Evolutionary conservation across 2,113 vertebrate genomes (phyloP).

Genomic region (Hemiscyllium ocellatum): DNA sequence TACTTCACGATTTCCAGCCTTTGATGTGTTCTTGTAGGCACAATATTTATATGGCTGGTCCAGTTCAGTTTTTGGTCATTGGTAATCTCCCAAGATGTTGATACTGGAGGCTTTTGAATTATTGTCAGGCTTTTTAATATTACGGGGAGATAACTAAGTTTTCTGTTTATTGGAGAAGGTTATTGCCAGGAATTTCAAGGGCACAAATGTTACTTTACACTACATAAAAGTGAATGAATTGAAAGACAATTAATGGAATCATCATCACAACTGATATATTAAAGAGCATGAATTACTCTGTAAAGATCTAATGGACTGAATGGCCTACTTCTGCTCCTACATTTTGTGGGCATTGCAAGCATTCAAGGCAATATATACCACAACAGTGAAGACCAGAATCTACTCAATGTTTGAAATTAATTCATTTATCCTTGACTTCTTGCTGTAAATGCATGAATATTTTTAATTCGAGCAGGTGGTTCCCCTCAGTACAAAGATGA

Average conservation of each 20-base stretch:
- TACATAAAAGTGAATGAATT: not conserved
- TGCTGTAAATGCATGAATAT: not conserved
- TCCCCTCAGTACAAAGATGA: not conserved
- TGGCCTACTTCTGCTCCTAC: too few relatives aligned
- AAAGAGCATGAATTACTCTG: not conserved
- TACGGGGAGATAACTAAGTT: too few relatives aligned
- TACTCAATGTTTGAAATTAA: not conserved
- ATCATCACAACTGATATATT: not conserved
- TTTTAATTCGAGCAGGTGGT: not conserved
- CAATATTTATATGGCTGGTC: too few relatives aligned
- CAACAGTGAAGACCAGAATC: not conserved
- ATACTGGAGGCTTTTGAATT: too few relatives aligned
- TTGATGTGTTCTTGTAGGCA: too few relatives aligned
- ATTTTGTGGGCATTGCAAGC: not conserved
- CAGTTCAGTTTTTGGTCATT: too few relatives aligned
- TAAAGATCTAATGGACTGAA: not conserved
- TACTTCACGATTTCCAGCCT: too few relatives aligned
- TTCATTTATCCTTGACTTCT: not conserved
- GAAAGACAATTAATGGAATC: not conserved
- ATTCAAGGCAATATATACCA: not conserved
- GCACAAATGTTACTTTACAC: not conserved
- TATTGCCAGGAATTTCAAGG: too few relatives aligned
- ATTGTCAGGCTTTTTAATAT: too few relatives aligned
- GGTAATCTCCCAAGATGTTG: too few relatives aligned
- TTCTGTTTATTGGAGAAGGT: too few relatives aligned